Evolutionary conservation across 1,140 invertebrate species (phyloP).

Genomic region (Solenopsis fugax): DNA sequence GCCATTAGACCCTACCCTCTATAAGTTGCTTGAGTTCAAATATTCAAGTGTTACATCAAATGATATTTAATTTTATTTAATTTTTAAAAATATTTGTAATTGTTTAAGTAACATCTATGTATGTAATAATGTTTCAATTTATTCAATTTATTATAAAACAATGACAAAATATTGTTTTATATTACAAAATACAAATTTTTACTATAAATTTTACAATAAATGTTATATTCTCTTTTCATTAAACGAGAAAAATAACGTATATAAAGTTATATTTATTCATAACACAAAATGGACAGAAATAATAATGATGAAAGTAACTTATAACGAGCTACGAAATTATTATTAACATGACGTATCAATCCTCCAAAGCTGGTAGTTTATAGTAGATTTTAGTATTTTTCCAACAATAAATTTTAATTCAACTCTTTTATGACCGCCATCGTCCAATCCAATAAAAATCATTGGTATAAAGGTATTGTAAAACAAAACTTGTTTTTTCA

Average conservation of each 20-base stretch:
- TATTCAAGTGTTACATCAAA: background rate
- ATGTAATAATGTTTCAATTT: background rate
- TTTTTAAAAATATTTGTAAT: background rate
- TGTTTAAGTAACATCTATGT: background rate
- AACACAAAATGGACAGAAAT: constrained; percentile 15
- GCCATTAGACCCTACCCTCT: too few species aligned
- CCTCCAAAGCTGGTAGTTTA: background rate
- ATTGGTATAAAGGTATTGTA: constrained; percentile 14
- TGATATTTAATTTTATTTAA: background rate
- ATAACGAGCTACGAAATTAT: constrained; percentile 23
- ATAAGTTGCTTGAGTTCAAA: background rate
- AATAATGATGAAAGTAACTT: background rate
- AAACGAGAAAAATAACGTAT: background rate
- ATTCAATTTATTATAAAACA: too few species aligned
- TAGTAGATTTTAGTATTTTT: background rate
- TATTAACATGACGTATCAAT: constrained; percentile 14
- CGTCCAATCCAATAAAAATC: constrained; percentile 25
- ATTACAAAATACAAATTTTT: background rate
- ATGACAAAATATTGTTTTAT: background rate
- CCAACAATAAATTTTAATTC: constrained; percentile 22
- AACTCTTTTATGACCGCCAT: constrained; percentile 13
- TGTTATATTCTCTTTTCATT: background rate
- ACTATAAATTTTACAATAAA: background rate
- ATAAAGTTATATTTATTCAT: background rate
- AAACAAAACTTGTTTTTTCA: constrained; percentile 44